phyloP scores from a whole-genome alignment of 30 jellyfish, hydroid and myxozoan species.

The Mastigias papua region DNA sequence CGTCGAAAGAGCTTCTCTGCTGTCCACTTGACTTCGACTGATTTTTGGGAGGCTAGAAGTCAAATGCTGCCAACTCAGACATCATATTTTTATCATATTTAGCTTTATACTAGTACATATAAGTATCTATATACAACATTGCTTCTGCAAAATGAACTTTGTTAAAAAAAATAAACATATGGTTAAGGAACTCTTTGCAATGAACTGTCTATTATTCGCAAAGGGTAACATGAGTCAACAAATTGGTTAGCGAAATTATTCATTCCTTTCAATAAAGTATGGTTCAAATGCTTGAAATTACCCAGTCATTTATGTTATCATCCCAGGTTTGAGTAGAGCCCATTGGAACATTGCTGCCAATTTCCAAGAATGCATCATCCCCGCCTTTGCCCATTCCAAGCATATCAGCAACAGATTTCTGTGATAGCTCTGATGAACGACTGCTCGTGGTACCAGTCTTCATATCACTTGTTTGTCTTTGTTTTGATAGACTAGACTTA shows the following conservation, averaged over 20 bases:
- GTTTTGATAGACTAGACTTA: background rate
- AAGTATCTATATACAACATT: no score
- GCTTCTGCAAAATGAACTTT: no score
- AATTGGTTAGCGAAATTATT: no score
- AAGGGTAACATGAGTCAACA: no score
- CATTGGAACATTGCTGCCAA: conserved; percentile 35
- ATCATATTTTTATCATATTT: no score
- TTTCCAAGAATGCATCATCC: conserved; percentile 46
- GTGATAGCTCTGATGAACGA: conserved; percentile 22
- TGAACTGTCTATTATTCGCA: no score
- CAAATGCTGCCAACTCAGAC: no score
- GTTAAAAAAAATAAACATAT: no score
- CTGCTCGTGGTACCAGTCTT: background rate
- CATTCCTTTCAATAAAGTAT: no score
- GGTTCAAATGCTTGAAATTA: background rate
- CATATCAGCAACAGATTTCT: conserved; percentile 57
- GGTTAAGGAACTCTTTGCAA: no score
- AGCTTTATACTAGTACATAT: no score
- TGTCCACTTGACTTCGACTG: background rate
- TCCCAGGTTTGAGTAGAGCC: conserved; percentile 23
- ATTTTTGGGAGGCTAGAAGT: conserved; percentile 31
- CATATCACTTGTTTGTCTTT: background rate
- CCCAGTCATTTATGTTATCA: conserved; percentile 35
- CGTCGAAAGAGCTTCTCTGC: background rate
- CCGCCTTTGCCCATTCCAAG: conserved; percentile 44